Conservation (phyloP, 2,888 invertebrate species). For the Drosophila meridionalis region DNA sequence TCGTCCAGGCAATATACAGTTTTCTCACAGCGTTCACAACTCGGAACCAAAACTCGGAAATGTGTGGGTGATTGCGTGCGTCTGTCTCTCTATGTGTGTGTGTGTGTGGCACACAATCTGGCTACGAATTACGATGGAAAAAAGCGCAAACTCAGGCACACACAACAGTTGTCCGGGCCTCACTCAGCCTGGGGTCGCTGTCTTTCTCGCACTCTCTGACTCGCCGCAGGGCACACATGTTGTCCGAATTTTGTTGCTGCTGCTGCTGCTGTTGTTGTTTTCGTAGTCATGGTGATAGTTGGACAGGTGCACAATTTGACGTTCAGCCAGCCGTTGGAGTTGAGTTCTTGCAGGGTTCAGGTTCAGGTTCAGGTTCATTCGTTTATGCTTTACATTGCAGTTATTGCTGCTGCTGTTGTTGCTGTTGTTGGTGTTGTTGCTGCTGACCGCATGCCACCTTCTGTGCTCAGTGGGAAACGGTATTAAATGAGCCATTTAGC, state of each 20-base stretch:
- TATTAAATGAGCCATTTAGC: slow-evolving; percentile 79
- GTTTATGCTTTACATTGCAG: slow-evolving; percentile 68
- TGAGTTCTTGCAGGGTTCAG: slow-evolving; percentile 48
- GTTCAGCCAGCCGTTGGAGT: slow-evolving; percentile 71
- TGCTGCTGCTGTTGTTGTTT: slow-evolving; percentile 33
- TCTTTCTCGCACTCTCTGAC: slow-evolving; percentile 36
- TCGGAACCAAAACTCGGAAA: slow-evolving; percentile 69
- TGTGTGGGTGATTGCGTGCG: slow-evolving; percentile 64
- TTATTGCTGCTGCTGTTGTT: slow-evolving; percentile 24
- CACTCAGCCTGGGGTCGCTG: slow-evolving; percentile 53
- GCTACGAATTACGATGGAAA: slow-evolving; percentile 47
- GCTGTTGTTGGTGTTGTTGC: slow-evolving; percentile 29
- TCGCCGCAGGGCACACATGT: slow-evolving; percentile 60
- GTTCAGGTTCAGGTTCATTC: slow-evolving; percentile 75
- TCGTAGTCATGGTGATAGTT: slow-evolving; percentile 81
- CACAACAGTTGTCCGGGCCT: slow-evolving; percentile 61
- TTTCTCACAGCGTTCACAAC: slow-evolving; percentile 68
- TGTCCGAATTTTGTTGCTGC: slow-evolving; percentile 56
- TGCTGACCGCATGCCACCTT: slow-evolving; percentile 76
- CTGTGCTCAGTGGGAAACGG: slow-evolving; percentile 74
- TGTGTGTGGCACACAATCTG: slow-evolving; percentile 63
- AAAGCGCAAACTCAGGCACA: slow-evolving; percentile 61
- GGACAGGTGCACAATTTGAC: slow-evolving; percentile 83
- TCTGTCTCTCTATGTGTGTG: slow-evolving; percentile 13
- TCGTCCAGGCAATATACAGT: slow-evolving; percentile 50